Evolutionary conservation across 2,113 vertebrate genomes (phyloP), one percentile per base, ranked within the genome.

Genomic region (Sula dactylatra): DNA sequence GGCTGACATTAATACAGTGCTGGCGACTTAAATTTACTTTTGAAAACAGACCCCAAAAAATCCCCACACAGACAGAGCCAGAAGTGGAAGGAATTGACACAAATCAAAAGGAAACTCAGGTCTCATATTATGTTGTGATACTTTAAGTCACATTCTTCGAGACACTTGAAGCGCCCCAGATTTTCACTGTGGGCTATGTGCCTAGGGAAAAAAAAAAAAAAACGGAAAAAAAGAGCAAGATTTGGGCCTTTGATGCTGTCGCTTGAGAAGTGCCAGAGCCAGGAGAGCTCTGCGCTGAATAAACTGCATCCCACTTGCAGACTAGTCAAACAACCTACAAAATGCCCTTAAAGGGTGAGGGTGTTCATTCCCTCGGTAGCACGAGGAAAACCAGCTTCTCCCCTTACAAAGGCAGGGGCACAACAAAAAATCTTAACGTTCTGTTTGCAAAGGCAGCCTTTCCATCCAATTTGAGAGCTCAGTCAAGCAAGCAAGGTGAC

Each of bases 181-280:
- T 93, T 88, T 94, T 90, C 74, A 85, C 44, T 56, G 62, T 7
- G 4, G 87, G 89, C 87, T 88, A 31, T 7, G 8, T 42, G 94
- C 45, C 81, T 88, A 50, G 16, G 42, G 16, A 21, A 38, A 1
- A 13, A 13, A 26, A 44, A 8, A 10, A 42, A 21, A n/a, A n/a
- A n/a, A n/a, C n/a, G n/a, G n/a, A 47, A 12, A 49, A 49, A 55
- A 21, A 32, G 40, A 83, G 49, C 0, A 0, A 93, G 49, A 79
- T 93, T 70, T 79, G 66, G 31, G 86, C 22, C 83, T 94, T 79
- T 91, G 93, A 95, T 91, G 88, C 69, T 94, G 86, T 65, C 12
- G 5, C 64, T 96, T 95, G 94, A 97, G 86, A 93, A 94, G 58
- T 93, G 73, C 91, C 96, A 95, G 93, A 96, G 91, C 81, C 77